Base-by-base conservation (phyloP, 2,797 vertebrate species). In the Anableps anableps region DNA sequence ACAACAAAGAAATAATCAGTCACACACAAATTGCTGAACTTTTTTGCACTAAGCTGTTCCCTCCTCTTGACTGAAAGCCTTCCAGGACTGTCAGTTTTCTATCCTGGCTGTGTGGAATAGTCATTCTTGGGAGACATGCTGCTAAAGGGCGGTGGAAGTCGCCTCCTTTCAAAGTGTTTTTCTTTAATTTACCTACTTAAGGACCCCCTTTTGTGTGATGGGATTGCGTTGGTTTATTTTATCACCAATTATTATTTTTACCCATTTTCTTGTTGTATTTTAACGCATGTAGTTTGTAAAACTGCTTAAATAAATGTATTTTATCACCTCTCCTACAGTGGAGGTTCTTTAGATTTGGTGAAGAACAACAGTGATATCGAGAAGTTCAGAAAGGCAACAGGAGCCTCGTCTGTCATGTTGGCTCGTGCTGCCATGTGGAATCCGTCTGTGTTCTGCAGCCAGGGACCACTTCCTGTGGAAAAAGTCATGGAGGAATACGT, bases 371-470 rank as follows among this genome's bases (percentile, higher is more conserved):
- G 10, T 0, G 93, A 95, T 80, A 92, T 96, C 0, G 86, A 92
- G 38, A 88, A 58, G 74, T 96, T 95, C 87, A 88, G 92, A 75
- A 79, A 36, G 78, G 84, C 77, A 0, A 96, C 97, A 0, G 96
- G 94, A 6, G 91, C 98, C 1, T 97, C 97, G 1, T 98, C 98
- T 0, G 97, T 99, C 75, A 99, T 99, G 98, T 86, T 99, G 76
- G 98, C 97, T 50, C 96, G 98, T 1, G 96, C 97, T 0, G 98
- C 98, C 83, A 99, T 99, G 98, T 99, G 98, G 98, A 99, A 99
- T 86, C 96, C 97, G 0, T 99, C 98, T 0, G 90, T 99, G 89
- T 99, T 99, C 93, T 94, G 95, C 76, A 91, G 86, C 83, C 94
- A 96, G 76, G 98, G 98, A 0, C 89, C 88, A 0, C 93, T 95